Evolutionary conservation across 2,888 invertebrate genomes (phyloP), one percentile per base, ranked within the genome.

Genomic region (Aleiodes alternator): DNA sequence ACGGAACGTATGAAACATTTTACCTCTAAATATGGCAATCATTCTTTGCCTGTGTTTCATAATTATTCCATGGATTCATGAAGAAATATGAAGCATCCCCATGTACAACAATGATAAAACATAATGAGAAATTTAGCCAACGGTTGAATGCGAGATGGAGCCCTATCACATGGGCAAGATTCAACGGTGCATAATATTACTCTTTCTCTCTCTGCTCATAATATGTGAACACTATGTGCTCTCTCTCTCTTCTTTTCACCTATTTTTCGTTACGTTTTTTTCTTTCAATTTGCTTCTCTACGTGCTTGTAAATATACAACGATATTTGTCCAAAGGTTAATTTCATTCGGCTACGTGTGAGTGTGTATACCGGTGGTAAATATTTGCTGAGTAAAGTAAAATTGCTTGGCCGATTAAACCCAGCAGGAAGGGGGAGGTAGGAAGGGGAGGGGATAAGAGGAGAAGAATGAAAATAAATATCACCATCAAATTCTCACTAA

Each of bases 401-500:
- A 48, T 12, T 66, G 56, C 68, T 70, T 55, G 43, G 53, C 43
- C 14, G 38, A 61, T 68, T 29, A 55, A 38, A 66, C 50, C 7
- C 29, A 53, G 56, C 23, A 23, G 23, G 23, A 23, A 70, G 68
- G 53, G 71, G 72, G 48, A 57, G 66, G n/a, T n/a, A n/a, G n/a
- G n/a, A n/a, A n/a, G 71, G 75, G 72, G 34, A 3, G 34, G 1
- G 23, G 23, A 2, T 23, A 23, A 23, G 71, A 75, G 72, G 34
- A 34, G 34, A 6, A 50, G 61, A 73, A 70, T 64, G 59, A 38
- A 38, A 34, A 8, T 38, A 34, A 12, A 6, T n/a, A 34, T 59
- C 38, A 38, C 59, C 7, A 56, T 16, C 56, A 76, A 78, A 82
- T 83, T 78, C 80, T 82, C 81, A 80, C 81, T 82, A 81, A 81